Conservation (phyloP, 2,888 invertebrate species). For the Augochlorella aurata region DNA sequence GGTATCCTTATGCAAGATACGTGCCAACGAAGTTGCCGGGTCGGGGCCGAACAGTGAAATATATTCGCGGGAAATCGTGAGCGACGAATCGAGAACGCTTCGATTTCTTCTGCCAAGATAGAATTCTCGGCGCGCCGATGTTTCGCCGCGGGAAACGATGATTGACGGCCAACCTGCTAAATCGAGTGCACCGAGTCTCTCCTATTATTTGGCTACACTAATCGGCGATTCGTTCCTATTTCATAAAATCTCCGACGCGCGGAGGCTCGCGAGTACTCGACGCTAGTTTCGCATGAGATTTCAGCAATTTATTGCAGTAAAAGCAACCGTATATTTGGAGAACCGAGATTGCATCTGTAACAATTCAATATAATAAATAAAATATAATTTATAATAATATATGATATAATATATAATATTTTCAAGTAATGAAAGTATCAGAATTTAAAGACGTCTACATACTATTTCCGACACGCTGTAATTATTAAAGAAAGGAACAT, state of each 20-base stretch:
- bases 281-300: too few species aligned
- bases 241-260: neutral
- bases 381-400: too few species aligned
- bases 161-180: conserved; percentile 24
- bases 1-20: conserved; percentile 53
- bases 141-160: conserved; percentile 27
- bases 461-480: too few species aligned
- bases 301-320: too few species aligned
- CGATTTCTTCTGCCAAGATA: conserved; percentile 49
- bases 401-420: too few species aligned
- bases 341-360: too few species aligned
- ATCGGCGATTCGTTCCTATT: neutral
- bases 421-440: too few species aligned
- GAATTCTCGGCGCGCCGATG: conserved; percentile 36
- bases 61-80: conserved; percentile 54
- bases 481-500: too few species aligned
- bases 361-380: too few species aligned
- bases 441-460: too few species aligned
- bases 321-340: too few species aligned
- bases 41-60: conserved; percentile 49
- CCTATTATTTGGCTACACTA: neutral
- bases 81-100: conserved; percentile 50
- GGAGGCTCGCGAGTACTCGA: neutral
- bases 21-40: conserved; percentile 56
- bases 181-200: neutral